Conservation (phyloP, 2,797 vertebrate genomes). For the Notamacropus eugenii region DNA sequence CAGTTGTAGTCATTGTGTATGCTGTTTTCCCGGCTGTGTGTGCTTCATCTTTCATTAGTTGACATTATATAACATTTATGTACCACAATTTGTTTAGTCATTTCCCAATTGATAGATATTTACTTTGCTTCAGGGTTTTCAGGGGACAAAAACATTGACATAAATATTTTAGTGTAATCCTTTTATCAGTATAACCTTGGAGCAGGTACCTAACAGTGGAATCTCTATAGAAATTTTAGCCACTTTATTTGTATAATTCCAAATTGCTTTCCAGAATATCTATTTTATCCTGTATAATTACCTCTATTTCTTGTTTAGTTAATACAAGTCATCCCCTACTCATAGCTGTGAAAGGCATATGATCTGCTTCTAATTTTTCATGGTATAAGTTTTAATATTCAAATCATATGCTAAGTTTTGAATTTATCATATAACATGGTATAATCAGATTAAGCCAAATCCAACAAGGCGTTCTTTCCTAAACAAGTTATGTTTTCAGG, state of each 20-base stretch:
- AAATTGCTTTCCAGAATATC: not conserved
- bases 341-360: not conserved
- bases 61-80: not conserved
- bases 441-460: not conserved
- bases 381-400: not conserved
- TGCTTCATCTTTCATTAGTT: not conserved
- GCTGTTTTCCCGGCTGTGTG: not conserved
- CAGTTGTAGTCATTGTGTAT: not conserved
- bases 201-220: too few species aligned
- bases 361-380: not conserved
- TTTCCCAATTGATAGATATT: not conserved
- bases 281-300: not conserved
- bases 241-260: too few species aligned
- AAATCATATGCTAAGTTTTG: not conserved
- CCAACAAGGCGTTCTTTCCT: not conserved
- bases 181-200: too few species aligned
- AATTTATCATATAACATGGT: not conserved
- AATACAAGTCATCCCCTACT: not conserved
- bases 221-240: too few species aligned
- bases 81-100: not conserved
- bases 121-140: not conserved
- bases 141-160: not conserved
- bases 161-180: not conserved
- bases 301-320: not conserved
- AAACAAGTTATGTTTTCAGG: not conserved